Evolutionary conservation across 2,797 vertebrate genomes (phyloP).

Genomic region (Ispidina lecontei): DNA sequence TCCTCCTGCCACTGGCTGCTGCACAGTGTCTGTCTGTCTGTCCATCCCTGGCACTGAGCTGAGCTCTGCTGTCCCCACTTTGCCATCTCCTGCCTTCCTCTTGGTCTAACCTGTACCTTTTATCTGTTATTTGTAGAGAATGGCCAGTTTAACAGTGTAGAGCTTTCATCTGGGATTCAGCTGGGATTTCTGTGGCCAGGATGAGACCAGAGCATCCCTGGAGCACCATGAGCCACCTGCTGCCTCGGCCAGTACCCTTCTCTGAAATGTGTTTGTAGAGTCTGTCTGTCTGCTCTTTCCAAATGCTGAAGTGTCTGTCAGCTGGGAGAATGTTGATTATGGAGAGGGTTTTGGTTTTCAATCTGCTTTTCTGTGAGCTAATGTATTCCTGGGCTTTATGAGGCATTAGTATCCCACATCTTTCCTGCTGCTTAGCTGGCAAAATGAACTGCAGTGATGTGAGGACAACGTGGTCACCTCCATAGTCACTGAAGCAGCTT

Average conservation of each 20-base stretch:
- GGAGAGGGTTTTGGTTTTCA: neutral
- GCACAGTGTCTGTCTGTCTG: neutral
- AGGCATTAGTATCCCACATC: fast-evolving
- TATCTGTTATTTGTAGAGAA: slow-evolving; percentile 58
- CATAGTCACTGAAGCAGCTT: neutral
- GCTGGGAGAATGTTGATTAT: neutral
- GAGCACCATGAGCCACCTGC: neutral
- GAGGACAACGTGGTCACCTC: neutral
- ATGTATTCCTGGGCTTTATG: fast-evolving
- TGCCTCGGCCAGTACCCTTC: neutral
- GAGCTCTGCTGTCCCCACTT: neutral
- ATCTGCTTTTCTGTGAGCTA: neutral
- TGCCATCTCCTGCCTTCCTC: neutral
- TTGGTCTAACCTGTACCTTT: neutral
- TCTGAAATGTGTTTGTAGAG: neutral
- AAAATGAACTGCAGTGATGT: neutral
- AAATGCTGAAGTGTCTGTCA: neutral
- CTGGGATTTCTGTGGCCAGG: neutral
- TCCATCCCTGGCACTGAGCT: no score
- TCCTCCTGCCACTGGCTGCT: neutral
- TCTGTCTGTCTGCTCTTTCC: neutral
- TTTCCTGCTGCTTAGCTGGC: neutral
- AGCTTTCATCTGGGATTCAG: neutral
- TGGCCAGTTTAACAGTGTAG: neutral
- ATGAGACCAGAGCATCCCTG: neutral